Conservation (phyloP, 2,113 vertebrate species). For the Heloderma charlesbogerti region DNA sequence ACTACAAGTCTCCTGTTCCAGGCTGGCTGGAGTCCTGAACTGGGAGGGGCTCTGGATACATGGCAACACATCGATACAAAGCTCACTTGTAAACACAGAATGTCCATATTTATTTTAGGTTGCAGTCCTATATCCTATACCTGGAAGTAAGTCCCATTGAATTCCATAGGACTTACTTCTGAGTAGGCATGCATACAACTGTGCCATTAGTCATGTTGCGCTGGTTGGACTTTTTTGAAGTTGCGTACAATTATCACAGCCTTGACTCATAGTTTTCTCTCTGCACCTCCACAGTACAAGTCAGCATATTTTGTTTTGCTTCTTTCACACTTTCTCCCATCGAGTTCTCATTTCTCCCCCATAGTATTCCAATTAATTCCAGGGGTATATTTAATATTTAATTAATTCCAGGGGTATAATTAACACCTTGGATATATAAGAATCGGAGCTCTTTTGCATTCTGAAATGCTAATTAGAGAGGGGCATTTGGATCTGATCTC, state of each 20-base stretch:
- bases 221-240: neutral
- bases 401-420: neutral
- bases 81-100: neutral
- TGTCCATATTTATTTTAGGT: neutral
- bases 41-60: neutral
- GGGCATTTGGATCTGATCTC: fast-evolving
- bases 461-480: neutral
- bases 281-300: neutral
- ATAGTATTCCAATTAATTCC: neutral
- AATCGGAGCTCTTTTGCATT: neutral
- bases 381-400: neutral
- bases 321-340: neutral
- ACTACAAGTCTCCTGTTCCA: neutral
- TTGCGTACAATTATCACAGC: neutral
- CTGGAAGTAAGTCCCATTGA: no score
- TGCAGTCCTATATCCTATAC: neutral
- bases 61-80: neutral
- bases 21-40: neutral
- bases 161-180: neutral
- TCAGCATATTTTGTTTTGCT: neutral
- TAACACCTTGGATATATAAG: neutral
- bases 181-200: neutral
- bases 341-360: no score
- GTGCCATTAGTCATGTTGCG: neutral
- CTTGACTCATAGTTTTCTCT: neutral